Base-by-base conservation (phyloP, 2,113 vertebrate genomes). In the Oriolus oriolus region DNA sequence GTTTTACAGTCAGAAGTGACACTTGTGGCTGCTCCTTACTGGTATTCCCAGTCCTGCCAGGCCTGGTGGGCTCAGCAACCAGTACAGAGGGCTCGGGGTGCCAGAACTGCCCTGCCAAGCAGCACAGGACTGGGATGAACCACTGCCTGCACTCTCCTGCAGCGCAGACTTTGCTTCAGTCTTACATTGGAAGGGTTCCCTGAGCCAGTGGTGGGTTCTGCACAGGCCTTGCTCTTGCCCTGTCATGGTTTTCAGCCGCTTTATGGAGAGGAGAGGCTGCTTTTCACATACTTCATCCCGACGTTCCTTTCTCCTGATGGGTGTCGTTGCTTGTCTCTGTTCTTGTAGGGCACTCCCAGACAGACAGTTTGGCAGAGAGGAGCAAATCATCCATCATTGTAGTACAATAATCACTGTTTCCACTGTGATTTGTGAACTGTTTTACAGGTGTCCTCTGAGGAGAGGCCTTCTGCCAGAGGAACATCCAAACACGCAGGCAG, bases 1-100 rank as follows among this genome's bases (percentile, higher is more conserved):
- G 33, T 47, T 17, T 33, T 11, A 2, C 1, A 2, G 19, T 7
- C 0, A 0, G 39, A 31, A n/a, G 45, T 15, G 57, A 9, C 24
- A 2, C 37, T 37, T 2, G 16, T 21, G 78, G 39, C 5, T 52
- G 59, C 64, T 37, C 21, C 69, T 60, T 20, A 4, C 30, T 19
- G 79, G 18, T 6, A 3, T 12, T 33, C 2, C 35, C 57, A 57
- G 63, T 11, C 7, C 53, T 77, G 77, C 39, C 27, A 16, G 28
- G 11, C 14, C 24, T 35, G 39, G 3, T n/a, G 49, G 39, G 10
- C 28, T 64, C 42, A 45, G 79, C 50, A 22, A 6, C 3, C 37
- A 60, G 50, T 30, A 16, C 26, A 5, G n/a, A 30, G 56, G 37
- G 45, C 66, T 89, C 2, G 3, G 53, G 44, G 35, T 47, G 37